Evolutionary conservation across 2,113 vertebrate genomes (phyloP).

Genomic region (Hirundichthys speculiger): DNA sequence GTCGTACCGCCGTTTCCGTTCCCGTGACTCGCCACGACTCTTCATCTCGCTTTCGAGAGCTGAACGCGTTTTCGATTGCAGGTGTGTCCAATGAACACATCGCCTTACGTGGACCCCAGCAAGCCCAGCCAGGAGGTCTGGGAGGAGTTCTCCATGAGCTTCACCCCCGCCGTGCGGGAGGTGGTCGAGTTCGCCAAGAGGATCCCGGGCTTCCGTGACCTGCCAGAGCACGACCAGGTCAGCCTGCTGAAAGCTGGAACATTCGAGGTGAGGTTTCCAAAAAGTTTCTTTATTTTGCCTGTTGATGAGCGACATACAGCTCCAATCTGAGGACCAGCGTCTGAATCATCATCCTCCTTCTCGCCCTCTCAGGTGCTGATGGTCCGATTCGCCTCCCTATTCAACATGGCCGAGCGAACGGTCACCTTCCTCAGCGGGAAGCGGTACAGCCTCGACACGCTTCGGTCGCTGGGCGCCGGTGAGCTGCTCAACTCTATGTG

Average conservation of each 20-base stretch:
- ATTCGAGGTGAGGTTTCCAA: slow-evolving; percentile 88
- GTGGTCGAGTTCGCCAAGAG: slow-evolving; percentile 97
- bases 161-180: slow-evolving; percentile 95
- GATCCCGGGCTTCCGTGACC: slow-evolving; percentile 93
- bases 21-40: not conserved
- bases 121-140: slow-evolving; percentile 95
- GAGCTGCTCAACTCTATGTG: slow-evolving; percentile 97
- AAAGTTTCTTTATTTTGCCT: too few species aligned
- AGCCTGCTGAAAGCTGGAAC: slow-evolving; percentile 96
- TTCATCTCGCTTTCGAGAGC: not conserved
- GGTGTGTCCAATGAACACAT: slow-evolving; percentile 95
- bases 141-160: slow-evolving; percentile 98
- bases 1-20: slow-evolving; percentile 5
- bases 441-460: slow-evolving; percentile 89
- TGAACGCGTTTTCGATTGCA: slow-evolving; percentile 39
- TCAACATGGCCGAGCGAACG: slow-evolving; percentile 90
- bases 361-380: slow-evolving; percentile 88
- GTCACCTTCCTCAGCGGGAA: slow-evolving; percentile 96
- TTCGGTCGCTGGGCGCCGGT: slow-evolving; percentile 91
- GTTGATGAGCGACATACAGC: too few species aligned
- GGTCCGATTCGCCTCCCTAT: slow-evolving; percentile 94
- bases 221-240: slow-evolving; percentile 95
- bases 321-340: too few species aligned
- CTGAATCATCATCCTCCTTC: not conserved
- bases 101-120: slow-evolving; percentile 90